Evolutionary conservation across 1,140 invertebrate genomes (phyloP), one percentile per base, ranked within the genome.

Genomic region (Penaeus japonicus): DNA sequence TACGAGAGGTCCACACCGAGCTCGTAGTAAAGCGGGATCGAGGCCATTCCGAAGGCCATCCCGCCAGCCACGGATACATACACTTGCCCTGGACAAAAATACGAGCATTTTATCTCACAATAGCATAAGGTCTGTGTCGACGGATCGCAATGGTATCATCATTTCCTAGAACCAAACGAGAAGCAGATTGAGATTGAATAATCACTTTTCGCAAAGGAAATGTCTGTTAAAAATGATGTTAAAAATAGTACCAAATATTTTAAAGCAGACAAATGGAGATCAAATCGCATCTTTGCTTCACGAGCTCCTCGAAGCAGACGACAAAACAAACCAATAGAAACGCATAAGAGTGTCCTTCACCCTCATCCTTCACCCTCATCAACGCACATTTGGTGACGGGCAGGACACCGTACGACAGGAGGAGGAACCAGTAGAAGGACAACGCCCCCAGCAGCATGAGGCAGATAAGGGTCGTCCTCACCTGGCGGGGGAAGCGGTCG

Each of bases 361-460:
- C 39, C 39, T 39, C 39, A 4, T 39, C 39, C 39, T 39, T 39
- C 39, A 39, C 39, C 39, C 39, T 39, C 39, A 4, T 39, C 39
- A 39, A 75, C 65, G 70, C 4, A 84, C 83, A 84, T 24, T 53
- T 27, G 20, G 39, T 7, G 22, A 75, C 22, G 22, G 83, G 47
- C 54, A 85, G 7, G 57, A 78, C 30, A 4, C 39, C 30, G 12
- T 85, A 85, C 22, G 84, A 59, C 7, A 85, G 53, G 7, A 85
- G 84, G 30, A 79, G 84, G 84, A 85, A 85, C 84, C 84, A 85
- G 84, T 39, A 85, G 27, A 79, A 85, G 55, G 17, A 85, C 1
- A 4, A 27, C 10, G 84, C 27, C 27, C 54, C 47, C 20, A 32
- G 1, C 22, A 55, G 1, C 83, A 84, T 75, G 20, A 84, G 65